These are phyloP conservation scores for Glareola pratincola DNA, from an alignment of 2,113 vertebrate genomes.

Conservation along the genomic window DNA sequence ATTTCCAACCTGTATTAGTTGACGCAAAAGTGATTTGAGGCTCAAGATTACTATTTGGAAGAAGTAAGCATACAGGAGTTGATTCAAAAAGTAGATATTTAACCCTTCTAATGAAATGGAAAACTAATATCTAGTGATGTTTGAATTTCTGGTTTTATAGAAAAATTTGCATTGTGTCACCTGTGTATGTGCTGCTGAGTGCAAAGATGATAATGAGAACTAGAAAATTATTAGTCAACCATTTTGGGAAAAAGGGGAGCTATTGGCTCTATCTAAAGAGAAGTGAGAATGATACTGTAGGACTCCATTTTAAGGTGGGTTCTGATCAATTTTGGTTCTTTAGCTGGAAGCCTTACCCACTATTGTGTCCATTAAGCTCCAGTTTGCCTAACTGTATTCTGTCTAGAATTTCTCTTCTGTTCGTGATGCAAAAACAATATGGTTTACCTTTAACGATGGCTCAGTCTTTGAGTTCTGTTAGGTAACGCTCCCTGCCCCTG, in stretches of 20 bases:
- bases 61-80: background rate
- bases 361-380: background rate
- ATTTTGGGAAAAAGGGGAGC: background rate
- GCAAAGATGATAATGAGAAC: background rate
- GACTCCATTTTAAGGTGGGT: background rate
- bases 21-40: background rate
- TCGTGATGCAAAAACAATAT: background rate
- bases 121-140: background rate
- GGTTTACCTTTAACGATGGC: background rate
- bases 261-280: background rate
- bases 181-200: background rate
- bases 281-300: background rate
- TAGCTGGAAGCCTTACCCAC: background rate
- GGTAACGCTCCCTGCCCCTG: background rate
- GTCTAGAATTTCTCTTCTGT: background rate
- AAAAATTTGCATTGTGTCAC: background rate
- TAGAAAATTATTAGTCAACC: background rate
- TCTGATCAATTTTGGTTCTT: background rate
- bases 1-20: background rate
- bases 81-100: background rate
- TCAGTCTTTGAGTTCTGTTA: background rate
- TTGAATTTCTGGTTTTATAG: background rate
- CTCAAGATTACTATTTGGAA: background rate
- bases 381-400: background rate
- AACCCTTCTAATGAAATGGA: background rate